Evolutionary conservation across 2,113 vertebrate genomes (phyloP), one percentile per base, ranked within the genome.

Genomic region (Scartelaos histophorus): DNA sequence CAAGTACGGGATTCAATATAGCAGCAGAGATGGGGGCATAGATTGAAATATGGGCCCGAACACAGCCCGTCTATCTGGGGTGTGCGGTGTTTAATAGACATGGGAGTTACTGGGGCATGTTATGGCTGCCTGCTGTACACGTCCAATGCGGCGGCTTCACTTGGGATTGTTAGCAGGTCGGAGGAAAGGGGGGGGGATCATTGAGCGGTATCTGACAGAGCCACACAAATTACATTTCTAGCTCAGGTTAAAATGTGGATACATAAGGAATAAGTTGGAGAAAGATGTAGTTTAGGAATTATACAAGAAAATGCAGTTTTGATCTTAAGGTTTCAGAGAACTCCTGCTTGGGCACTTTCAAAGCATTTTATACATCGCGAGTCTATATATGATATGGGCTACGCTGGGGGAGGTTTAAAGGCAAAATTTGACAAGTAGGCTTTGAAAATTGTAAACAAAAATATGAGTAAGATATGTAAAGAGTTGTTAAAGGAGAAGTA

Each of bases 331-430:
- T 89, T 85, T 83, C 89, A 84, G 67, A 77, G 53, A 51, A 82
- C 75, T 85, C 86, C 79, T 76, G 82, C 64, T 22, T 19, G 87
- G 85, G 83, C 85, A 88, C 85, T 87, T 87, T 57, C 71, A 73
- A 69, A 70, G 43, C 43, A 74, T 66, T 80, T 38, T 70, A 78
- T 58, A 67, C 51, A 53, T 53, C 51, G 51, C 51, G 13, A 34
- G 11, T 67, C 53, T 46, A n/a, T 17, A 74, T 5, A 58, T 61
- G n/a, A 70, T 46, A 53, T 29, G 69, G 49, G 43, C 17, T 71
- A 73, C 24, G 62, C 49, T 74, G 68, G 61, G 21, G 22, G 12
- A 29, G 1, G 29, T 69, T 69, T 69, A 46, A 89, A 85, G 71
- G 80, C 60, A 46, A 74, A 16, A 53, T 43, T 70, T 1, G 66